Evolutionary conservation across 2,113 vertebrate genomes (phyloP), one percentile per base, ranked within the genome.

Genomic region (Alethe castanea): DNA sequence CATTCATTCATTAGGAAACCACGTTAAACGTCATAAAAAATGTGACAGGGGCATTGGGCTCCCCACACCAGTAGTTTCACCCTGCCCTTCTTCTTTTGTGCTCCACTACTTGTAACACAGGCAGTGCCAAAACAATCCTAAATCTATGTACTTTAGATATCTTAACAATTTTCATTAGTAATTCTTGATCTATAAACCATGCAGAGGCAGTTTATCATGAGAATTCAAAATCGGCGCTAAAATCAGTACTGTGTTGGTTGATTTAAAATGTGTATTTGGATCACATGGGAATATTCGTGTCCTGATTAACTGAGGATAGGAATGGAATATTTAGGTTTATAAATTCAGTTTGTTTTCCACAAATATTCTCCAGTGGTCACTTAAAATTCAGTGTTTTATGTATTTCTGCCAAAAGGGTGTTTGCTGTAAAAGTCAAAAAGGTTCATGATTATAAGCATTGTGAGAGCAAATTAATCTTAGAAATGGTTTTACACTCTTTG

Each of bases 301-400:
- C 72, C 52, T 56, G 77, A 45, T 81, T 71, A 92, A n/a, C 50
- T 65, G 84, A 69, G 53, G 33, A 64, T 47, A 17, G 35, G 44
- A 85, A 47, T 29, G 24, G 50, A 91, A 73, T 85, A 80, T 71
- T 81, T 67, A 25, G 56, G 38, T 54, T 86, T 88, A 67, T 54
- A 64, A 89, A 89, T 76, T 76, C 57, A 38, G 50, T 76, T 90
- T 76, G 19, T 69, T 95, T 94, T 92, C 53, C 11, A 12, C 61
- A 81, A 31, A 76, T 81, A 90, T 91, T 93, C 78, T 95, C 81
- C 22, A 73, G 52, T 78, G 85, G 64, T 95, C 94, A 93, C 74
- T 90, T 86, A 86, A 93, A 82, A 48, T 83, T 89, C 89, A 76
- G 19, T 72, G 70, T 45, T 85, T 95, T 78, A 40, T 62, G 24